phyloP scores from a whole-genome alignment of 2,888 invertebrate species.

The Eupithecia abbreviata region DNA sequence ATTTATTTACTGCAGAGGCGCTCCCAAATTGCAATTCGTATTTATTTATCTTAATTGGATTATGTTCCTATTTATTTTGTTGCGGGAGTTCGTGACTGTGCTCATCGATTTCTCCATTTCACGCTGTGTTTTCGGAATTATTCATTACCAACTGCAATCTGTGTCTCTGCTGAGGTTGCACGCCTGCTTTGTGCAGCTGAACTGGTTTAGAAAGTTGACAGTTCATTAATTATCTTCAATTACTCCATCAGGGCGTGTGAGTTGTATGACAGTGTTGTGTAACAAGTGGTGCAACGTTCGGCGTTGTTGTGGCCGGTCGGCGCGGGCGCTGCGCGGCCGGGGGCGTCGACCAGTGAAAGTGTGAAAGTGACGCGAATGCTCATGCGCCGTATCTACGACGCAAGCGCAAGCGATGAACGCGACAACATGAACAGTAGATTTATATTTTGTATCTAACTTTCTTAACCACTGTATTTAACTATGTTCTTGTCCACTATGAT shows the following conservation, averaged over 20 bases:
- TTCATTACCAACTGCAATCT: constrained; percentile 36
- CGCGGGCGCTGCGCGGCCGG: constrained; percentile 59
- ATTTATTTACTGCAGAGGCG: constrained; percentile 59
- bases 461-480: background rate
- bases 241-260: constrained; percentile 44
- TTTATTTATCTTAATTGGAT: constrained; percentile 60
- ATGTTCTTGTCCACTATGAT: background rate
- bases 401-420: constrained; percentile 14
- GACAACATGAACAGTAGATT: background rate
- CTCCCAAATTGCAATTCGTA: constrained; percentile 56
- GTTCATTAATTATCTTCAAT: constrained; percentile 36
- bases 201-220: constrained; percentile 35
- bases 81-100: constrained; percentile 55
- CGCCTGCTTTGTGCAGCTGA: constrained; percentile 18
- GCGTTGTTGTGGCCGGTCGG: constrained; percentile 56
- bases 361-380: constrained; percentile 83
- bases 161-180: constrained; percentile 15
- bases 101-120: constrained; percentile 53
- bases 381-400: constrained; percentile 49
- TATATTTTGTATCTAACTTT: background rate
- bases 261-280: constrained; percentile 64
- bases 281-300: constrained; percentile 75
- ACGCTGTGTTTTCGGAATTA: constrained; percentile 49
- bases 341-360: constrained; percentile 83
- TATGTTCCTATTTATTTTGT: constrained; percentile 56